phyloP scores from a whole-genome alignment of 92 coral and sea anemone genomes.

The Zoanthus gigantus region DNA sequence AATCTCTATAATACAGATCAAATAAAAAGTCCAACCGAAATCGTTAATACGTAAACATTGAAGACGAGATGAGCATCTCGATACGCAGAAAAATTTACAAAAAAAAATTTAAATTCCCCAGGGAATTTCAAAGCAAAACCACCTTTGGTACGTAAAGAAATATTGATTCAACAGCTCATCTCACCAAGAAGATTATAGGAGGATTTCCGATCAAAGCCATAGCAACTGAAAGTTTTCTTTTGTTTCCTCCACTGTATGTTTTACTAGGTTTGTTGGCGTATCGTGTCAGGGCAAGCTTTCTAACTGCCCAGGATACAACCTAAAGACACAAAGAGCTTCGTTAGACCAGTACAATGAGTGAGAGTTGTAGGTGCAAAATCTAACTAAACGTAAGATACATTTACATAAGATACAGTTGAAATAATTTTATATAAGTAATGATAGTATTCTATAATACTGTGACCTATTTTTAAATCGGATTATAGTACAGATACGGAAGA shows the following conservation, averaged over 20 bases:
- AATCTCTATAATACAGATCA: too few species aligned
- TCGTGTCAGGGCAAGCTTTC: conserved; percentile 79
- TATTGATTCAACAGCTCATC: not conserved
- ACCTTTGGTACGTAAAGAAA: too few species aligned
- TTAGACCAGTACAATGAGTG: not conserved
- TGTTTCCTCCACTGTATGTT: conserved; percentile 92
- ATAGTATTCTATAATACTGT: not conserved
- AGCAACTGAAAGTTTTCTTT: conserved; percentile 93
- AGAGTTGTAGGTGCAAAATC: not conserved
- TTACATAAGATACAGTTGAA: not conserved
- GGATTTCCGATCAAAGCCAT: conserved; percentile 97
- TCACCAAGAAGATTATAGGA: conserved; percentile 89
- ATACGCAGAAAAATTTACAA: too few species aligned
- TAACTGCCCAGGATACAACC: conserved; percentile 96
- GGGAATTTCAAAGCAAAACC: too few species aligned
- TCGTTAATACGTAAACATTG: too few species aligned
- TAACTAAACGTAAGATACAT: not conserved
- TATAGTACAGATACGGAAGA: not conserved
- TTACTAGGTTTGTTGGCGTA: conserved; percentile 87
- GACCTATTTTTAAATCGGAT: too few species aligned
- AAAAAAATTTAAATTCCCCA: too few species aligned
- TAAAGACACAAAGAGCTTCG: conserved; percentile 15
- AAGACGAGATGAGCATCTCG: too few species aligned
- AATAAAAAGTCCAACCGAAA: too few species aligned
- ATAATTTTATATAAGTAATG: not conserved